Percentiles rank a stretch among this genome's conserved stretches.
phyloP scores from a whole-genome alignment of 2,888 invertebrate genomes.

The Trimorus sp. region DNA sequence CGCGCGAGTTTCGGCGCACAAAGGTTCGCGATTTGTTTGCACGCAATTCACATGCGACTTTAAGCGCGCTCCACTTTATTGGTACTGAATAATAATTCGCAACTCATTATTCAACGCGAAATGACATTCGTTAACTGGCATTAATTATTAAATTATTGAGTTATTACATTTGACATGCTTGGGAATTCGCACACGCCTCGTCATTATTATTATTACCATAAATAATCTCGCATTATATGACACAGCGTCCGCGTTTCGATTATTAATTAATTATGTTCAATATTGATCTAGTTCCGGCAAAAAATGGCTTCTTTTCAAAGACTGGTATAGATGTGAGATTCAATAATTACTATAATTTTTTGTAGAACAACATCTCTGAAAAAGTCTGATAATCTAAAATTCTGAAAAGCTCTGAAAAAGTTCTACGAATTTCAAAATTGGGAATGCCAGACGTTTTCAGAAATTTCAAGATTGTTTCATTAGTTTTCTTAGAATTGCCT shows the following conservation, averaged over 20 bases:
- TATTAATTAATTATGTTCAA: conserved; percentile 21
- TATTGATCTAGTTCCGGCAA: background rate
- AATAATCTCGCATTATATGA: conserved; percentile 24
- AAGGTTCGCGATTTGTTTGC: conserved; percentile 19
- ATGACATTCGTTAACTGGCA: conserved; percentile 37
- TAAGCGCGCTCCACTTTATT: conserved; percentile 22
- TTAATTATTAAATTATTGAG: conserved; percentile 44
- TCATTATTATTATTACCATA: conserved; percentile 23
- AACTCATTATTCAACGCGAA: conserved; percentile 39
- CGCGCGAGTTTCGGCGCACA: background rate
- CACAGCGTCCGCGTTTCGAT: conserved; percentile 7
- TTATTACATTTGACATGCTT: conserved; percentile 38
- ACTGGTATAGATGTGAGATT: too few species aligned
- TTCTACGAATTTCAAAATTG: too few species aligned
- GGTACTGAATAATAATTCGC: conserved; percentile 25
- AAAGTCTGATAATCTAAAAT: too few species aligned
- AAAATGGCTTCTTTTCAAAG: too few species aligned
- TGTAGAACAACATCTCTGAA: too few species aligned
- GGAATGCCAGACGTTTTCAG: too few species aligned
- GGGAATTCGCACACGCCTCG: conserved; percentile 19
- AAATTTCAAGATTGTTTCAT: too few species aligned
- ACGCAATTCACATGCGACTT: conserved; percentile 22
- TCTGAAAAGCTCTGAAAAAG: too few species aligned
- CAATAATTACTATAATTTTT: too few species aligned
- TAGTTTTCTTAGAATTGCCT: too few species aligned